These are phyloP conservation scores for Mastacembelus armatus DNA, from an alignment of 2,797 vertebrate species.

Conservation along the genomic window DNA sequence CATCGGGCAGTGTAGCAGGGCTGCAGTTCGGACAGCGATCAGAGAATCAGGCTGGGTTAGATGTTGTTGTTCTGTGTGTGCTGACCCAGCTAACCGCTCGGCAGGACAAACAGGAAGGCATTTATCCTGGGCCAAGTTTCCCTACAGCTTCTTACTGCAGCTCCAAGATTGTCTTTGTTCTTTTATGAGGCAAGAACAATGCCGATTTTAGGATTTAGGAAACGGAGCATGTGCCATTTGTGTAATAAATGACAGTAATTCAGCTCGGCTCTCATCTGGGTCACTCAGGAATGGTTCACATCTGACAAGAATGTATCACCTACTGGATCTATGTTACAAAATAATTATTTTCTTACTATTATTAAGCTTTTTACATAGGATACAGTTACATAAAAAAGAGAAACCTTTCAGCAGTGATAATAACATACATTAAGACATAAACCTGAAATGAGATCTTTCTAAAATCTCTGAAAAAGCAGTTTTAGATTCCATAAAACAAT, in stretches of 20 bases:
- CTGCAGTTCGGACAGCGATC: conserved; percentile 34
- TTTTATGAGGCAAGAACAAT: conserved; percentile 51
- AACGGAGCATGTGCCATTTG: conserved; percentile 45
- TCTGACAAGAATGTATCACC: not conserved
- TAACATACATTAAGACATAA: too few species aligned
- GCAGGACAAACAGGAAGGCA: conserved; percentile 72
- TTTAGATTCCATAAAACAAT: too few species aligned
- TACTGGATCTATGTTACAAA: not conserved
- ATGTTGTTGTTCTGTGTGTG: conserved; percentile 55
- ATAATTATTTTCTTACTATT: too few species aligned
- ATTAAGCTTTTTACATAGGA: too few species aligned
- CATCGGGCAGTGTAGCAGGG: too few species aligned
- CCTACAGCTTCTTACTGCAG: conserved; percentile 54
- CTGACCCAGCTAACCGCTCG: conserved; percentile 63
- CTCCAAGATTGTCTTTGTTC: conserved; percentile 64
- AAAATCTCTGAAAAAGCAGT: too few species aligned
- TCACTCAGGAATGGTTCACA: conserved; percentile 13
- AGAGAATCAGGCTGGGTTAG: conserved; percentile 29
- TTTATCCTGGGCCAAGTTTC: conserved; percentile 74
- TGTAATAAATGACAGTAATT: conserved; percentile 36
- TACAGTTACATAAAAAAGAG: too few species aligned
- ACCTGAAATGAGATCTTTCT: too few species aligned
- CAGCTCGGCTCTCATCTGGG: conserved; percentile 22
- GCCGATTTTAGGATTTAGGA: conserved; percentile 64
- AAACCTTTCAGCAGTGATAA: too few species aligned